Conservation (phyloP, 2,888 invertebrate species). For the Aradus depressus region DNA sequence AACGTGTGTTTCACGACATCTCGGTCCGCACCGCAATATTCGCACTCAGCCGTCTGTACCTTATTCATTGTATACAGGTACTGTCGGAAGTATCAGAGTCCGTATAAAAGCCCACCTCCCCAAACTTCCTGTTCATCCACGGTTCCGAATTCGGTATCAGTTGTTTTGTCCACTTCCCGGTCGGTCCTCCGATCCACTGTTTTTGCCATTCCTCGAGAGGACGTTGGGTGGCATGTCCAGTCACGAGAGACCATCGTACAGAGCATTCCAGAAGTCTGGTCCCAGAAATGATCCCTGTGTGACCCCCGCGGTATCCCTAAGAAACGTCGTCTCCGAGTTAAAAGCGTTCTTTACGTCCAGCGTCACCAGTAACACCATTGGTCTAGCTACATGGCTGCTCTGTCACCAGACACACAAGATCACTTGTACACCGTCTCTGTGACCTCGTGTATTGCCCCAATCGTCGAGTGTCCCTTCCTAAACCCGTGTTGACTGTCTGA, state of each 20-base stretch:
- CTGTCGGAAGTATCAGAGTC: no score
- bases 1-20: no score
- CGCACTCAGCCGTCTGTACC: no score
- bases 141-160: no score
- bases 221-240: constrained; percentile 24
- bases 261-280: constrained; percentile 30
- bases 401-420: not conserved
- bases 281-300: no score
- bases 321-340: constrained; percentile 29
- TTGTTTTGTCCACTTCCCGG: no score
- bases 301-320: constrained; percentile 18
- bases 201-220: no score
- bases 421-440: constrained; percentile 15
- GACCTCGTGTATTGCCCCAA: constrained; percentile 22
- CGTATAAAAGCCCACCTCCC: no score
- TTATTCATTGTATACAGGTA: no score
- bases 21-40: no score
- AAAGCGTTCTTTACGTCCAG: constrained; percentile 26
- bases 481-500: constrained; percentile 27
- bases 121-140: no score
- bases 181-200: no score
- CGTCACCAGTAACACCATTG: constrained; percentile 24
- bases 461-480: constrained; percentile 24
- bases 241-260: constrained; percentile 26
- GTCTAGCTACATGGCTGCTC: constrained; percentile 9